Conservation (phyloP, 2,888 invertebrate species). For the Scaptomyza polygonia region DNA sequence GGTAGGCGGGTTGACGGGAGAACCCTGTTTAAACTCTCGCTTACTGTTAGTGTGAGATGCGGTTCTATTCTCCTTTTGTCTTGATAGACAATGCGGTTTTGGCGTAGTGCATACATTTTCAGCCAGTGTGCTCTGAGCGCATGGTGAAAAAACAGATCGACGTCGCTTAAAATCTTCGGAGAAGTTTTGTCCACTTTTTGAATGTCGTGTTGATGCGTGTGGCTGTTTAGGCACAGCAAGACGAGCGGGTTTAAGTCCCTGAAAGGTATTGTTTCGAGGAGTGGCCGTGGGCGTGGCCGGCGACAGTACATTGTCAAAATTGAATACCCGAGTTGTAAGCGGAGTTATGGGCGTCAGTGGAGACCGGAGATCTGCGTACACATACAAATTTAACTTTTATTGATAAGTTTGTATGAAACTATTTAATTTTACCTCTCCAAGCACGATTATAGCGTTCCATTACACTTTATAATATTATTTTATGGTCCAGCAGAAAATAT, state of each 20-base stretch:
- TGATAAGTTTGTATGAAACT: not conserved
- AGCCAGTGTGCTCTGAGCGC: conserved; percentile 27
- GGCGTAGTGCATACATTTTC: not conserved
- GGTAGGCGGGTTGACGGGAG: conserved; percentile 58
- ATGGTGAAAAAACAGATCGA: conserved; percentile 58
- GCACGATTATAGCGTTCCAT: conserved; percentile 68
- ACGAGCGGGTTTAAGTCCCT: conserved; percentile 1
- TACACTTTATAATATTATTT: not conserved
- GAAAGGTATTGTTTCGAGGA: not conserved
- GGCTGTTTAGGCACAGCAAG: conserved; percentile 1
- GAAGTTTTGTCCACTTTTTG: conserved; percentile 19
- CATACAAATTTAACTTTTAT: not conserved
- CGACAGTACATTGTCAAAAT: conserved; percentile 51
- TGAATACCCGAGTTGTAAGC: conserved; percentile 54
- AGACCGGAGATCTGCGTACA: conserved; percentile 62
- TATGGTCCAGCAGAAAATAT: conserved; percentile 2
- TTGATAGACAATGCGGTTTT: not conserved
- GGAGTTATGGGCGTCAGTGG: conserved; percentile 74
- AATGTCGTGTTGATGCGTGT: not conserved
- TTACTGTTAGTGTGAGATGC: not conserved
- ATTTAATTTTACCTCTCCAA: conserved; percentile 56
- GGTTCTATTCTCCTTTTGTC: not conserved
- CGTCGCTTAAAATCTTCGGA: conserved; percentile 52
- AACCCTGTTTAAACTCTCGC: conserved; percentile 44
- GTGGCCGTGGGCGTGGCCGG: conserved; percentile 28